These are phyloP conservation scores for Poecilobothrus nobilitatus DNA, from an alignment of 2,888 invertebrate genomes.

Conservation along the genomic window DNA sequence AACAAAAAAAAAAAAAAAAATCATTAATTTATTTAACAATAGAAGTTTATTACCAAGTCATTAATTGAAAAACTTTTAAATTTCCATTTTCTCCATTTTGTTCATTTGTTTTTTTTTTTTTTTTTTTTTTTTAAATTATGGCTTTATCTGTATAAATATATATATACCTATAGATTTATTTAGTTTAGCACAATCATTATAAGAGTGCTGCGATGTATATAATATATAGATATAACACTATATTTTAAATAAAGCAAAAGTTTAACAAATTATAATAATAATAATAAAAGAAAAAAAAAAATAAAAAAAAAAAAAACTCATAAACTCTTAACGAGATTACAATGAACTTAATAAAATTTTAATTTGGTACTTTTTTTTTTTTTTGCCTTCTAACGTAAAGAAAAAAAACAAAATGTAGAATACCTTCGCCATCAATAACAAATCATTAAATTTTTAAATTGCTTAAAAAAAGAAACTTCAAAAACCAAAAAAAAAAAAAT, in stretches of 20 bases:
- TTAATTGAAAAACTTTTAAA: too few relatives aligned
- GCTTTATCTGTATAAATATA: neutral
- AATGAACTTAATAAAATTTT: neutral
- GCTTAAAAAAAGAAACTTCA: neutral
- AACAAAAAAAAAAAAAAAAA: too few relatives aligned
- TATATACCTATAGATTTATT: neutral
- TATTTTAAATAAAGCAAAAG: too few relatives aligned
- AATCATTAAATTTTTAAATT: constrained; percentile 1
- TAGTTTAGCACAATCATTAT: neutral
- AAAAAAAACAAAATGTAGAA: neutral
- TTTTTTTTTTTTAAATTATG: neutral
- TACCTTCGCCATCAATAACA: neutral
- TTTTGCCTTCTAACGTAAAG: neutral
- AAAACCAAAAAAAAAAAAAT: neutral
- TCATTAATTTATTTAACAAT: too few relatives aligned
- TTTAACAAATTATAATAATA: too few relatives aligned
- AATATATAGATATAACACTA: too few relatives aligned
- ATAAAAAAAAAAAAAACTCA: neutral
- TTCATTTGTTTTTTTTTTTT: neutral
- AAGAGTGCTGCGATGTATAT: too few relatives aligned
- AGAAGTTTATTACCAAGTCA: too few relatives aligned
- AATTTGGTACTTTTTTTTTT: neutral
- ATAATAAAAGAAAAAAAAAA: too few relatives aligned
- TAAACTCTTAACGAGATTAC: neutral
- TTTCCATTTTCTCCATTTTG: neutral